Evolutionary conservation across 2,113 vertebrate genomes (phyloP), one percentile per base, ranked within the genome.

Genomic region (Corythornis madagascariensis): DNA sequence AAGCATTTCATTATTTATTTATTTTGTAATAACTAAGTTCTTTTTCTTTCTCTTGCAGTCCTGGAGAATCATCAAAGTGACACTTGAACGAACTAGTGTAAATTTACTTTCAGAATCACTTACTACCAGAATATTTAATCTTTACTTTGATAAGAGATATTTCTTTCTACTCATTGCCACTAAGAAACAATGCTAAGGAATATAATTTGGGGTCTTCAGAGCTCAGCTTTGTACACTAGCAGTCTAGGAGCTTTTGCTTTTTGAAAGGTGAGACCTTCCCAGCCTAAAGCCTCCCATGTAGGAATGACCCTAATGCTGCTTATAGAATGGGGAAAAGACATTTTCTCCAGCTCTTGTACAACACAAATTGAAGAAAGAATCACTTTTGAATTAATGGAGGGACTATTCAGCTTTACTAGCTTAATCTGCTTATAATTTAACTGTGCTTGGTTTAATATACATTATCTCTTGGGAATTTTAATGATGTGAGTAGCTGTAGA

Each of bases 221-320:
- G 7, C 42, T 26, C 26, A 69, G 13, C 10, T n/a, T 50, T 52
- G 10, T 11, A 43, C 8, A 31, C 13, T 40, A 63, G n/a, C 13
- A 31, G 6, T 29, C 12, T 35, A 70, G 15, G 31, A 73, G 40
- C 13, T 71, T 69, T 56, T n/a, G 6, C 55, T 89, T 64, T n/a
- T 13, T 57, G 11, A 60, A 86, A 89, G 9, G 15, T 26, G 10
- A 71, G 43, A 70, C 11, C 28, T 77, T n/a, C 10, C 19, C 43
- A 74, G 5, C 1, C 18, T 9, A 31, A 81, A 53, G 16, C 79
- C 47, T 77, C 21, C 13, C 47, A 52, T 0, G 0, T 9, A 4
- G 4, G 7, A 10, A 45, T 38, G 31, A 28, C 28, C 16, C 16
- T 47, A 13, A 14, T 53, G 8, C 14, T 88, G 7, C 17, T 20